phyloP scores from a whole-genome alignment of 2,888 invertebrate species.

The Furcula furcula region DNA sequence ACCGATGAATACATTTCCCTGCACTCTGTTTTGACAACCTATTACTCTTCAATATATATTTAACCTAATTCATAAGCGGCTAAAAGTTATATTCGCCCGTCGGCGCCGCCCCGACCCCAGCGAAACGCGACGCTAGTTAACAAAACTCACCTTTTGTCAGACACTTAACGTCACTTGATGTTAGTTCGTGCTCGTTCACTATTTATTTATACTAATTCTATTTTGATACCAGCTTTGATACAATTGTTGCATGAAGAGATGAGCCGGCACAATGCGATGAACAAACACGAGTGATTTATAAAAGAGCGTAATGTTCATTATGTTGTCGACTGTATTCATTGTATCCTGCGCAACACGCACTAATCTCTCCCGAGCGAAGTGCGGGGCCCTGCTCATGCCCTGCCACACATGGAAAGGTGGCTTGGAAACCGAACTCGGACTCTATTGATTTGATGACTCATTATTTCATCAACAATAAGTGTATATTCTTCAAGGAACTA shows the following conservation, averaged over 20 bases:
- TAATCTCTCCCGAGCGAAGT: too few species aligned
- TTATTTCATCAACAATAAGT: too few species aligned
- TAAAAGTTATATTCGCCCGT: conserved; percentile 3
- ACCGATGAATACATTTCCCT: conserved; percentile 26
- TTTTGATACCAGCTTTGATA: conserved; percentile 59
- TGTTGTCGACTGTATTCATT: conserved; percentile 7
- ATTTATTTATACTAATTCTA: conserved; percentile 73
- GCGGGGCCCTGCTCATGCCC: too few species aligned
- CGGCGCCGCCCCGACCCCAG: conserved; percentile 9
- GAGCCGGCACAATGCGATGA: conserved; percentile 26
- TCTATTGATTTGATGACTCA: too few species aligned
- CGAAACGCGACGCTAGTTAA: conserved; percentile 28
- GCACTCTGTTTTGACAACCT: conserved; percentile 13
- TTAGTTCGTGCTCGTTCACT: conserved; percentile 52
- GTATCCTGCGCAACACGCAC: too few species aligned
- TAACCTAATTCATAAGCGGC: not conserved
- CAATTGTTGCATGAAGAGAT: conserved; percentile 42
- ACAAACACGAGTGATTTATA: conserved; percentile 17
- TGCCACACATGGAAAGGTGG: too few species aligned
- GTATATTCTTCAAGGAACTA: too few species aligned
- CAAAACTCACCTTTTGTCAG: conserved; percentile 57
- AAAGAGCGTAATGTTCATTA: conserved; percentile 10
- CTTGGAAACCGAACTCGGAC: too few species aligned
- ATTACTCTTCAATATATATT: conserved; percentile 19
- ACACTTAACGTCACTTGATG: conserved; percentile 76